Evolutionary conservation across 1,140 invertebrate genomes (phyloP).

Genomic region (Drosophila sproati): DNA sequence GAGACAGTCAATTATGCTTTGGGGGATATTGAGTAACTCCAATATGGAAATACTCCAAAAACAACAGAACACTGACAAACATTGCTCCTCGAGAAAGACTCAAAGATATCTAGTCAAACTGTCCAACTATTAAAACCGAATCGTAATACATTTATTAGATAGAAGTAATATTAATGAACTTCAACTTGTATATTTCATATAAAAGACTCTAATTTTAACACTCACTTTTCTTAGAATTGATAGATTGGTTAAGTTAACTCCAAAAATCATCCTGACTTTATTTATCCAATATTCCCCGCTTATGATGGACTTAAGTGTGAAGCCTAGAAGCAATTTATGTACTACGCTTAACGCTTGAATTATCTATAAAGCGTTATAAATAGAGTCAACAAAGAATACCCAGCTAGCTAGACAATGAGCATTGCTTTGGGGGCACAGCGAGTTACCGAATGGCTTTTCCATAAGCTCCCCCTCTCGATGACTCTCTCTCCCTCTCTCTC

Average conservation of each 20-base stretch:
- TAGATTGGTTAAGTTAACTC: no score
- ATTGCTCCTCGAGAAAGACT: no score
- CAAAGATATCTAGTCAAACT: no score
- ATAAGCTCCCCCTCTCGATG: conserved; percentile 33
- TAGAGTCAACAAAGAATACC: conserved; percentile 14
- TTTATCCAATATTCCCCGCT: conserved; percentile 19
- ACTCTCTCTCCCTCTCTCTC: conserved; percentile 4
- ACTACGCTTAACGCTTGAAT: conserved; percentile 21
- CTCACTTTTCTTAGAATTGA: not conserved
- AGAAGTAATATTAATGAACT: no score
- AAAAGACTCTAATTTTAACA: not conserved
- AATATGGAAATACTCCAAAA: no score
- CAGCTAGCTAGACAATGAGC: conserved; percentile 34
- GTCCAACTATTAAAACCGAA: no score
- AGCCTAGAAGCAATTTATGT: conserved; percentile 5
- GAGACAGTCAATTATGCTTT: no score
- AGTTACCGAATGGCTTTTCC: conserved; percentile 37
- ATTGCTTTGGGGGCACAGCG: not conserved
- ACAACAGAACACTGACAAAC: no score
- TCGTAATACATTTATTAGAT: no score
- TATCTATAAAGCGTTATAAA: conserved; percentile 29
- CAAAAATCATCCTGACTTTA: not conserved
- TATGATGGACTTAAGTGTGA: conserved; percentile 15
- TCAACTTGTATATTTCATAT: no score
- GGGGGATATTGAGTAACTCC: no score